phyloP scores from a whole-genome alignment of 2,888 invertebrate genomes.

The Phalangium opilio region DNA sequence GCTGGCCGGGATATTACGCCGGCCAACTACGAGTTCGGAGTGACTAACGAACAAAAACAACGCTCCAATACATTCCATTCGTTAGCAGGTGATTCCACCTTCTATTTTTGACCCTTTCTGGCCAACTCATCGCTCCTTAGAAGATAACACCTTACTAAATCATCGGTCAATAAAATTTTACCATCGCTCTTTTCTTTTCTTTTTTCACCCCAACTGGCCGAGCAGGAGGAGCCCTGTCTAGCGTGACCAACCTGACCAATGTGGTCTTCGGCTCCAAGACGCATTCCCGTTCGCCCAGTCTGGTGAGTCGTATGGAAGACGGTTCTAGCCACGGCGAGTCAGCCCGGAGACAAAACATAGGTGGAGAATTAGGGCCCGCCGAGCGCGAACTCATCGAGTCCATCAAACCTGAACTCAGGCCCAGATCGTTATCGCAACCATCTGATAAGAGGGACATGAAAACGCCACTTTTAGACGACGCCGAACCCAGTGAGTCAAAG shows the following conservation, averaged over 20 bases:
- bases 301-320: neutral
- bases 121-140: too few relatives aligned
- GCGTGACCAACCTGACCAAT: constrained; percentile 1
- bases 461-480: constrained; percentile 15
- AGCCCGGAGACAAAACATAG: neutral
- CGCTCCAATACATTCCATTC: constrained; percentile 24
- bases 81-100: constrained; percentile 9
- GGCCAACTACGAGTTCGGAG: constrained; percentile 62
- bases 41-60: constrained; percentile 31
- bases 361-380: too few relatives aligned
- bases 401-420: too few relatives aligned
- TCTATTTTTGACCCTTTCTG: too few relatives aligned
- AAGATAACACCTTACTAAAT: too few relatives aligned
- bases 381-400: too few relatives aligned
- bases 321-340: neutral
- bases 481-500: constrained; percentile 13
- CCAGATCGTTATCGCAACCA: too few relatives aligned
- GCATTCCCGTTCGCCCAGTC: constrained; percentile 2
- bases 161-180: neutral
- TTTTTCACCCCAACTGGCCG: neutral
- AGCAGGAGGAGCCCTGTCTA: constrained; percentile 1
- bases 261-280: neutral
- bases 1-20: constrained; percentile 77
- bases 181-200: neutral
- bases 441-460: neutral